Evolutionary conservation across 2,113 vertebrate species (phyloP).

Genomic region (Laticauda laticaudata): DNA sequence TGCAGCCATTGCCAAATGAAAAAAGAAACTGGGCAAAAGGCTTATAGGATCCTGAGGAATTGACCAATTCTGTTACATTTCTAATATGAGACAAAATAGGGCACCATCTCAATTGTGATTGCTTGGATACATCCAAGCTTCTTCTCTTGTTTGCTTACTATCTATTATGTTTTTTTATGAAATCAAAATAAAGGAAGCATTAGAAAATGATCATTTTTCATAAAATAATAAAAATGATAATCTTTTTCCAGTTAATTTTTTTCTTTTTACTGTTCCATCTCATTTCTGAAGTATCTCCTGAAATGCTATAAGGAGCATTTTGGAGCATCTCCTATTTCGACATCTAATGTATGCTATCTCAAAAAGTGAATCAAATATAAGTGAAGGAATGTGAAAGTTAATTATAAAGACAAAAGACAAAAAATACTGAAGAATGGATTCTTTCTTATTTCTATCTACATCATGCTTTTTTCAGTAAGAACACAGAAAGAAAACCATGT

Average conservation of each 20-base stretch:
- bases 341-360: not conserved
- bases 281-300: not conserved
- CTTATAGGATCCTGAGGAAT: not conserved
- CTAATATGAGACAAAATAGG: too few relatives aligned
- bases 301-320: not conserved
- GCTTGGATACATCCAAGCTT: not conserved
- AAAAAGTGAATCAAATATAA: not conserved
- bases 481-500: not conserved
- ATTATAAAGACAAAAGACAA: not conserved
- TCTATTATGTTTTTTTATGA: not conserved
- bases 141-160: not conserved
- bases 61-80: too few relatives aligned
- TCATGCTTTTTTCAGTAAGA: not conserved
- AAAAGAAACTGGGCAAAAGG: too few relatives aligned
- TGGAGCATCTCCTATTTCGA: not conserved
- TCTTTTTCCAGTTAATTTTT: not conserved
- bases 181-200: not conserved
- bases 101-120: not conserved
- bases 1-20: not conserved
- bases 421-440: not conserved
- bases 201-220: not conserved
- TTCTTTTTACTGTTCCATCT: not conserved
- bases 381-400: not conserved
- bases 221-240: not conserved
- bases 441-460: not conserved